These are phyloP conservation scores for Tyrophagus putrescentiae DNA, from an alignment of 1,140 invertebrate genomes.

Conservation along the genomic window DNA sequence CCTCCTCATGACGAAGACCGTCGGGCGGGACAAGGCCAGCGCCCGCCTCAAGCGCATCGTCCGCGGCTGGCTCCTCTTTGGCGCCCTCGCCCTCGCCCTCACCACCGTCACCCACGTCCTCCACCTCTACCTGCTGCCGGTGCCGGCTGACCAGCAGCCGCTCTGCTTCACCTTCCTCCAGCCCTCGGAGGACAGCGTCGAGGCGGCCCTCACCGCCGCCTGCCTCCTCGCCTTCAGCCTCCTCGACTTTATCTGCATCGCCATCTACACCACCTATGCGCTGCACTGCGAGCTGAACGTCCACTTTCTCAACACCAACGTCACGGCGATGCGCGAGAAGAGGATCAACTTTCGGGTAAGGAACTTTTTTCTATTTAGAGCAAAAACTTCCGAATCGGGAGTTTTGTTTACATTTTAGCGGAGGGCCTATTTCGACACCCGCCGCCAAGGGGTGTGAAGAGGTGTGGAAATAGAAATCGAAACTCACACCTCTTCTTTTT, in stretches of 20 bases:
- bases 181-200: background rate
- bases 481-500: background rate
- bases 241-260: conserved; percentile 23
- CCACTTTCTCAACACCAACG: conserved; percentile 21
- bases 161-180: conserved; percentile 18
- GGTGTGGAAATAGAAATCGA: background rate
- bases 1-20: conserved; percentile 12
- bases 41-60: conserved; percentile 8
- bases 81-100: conserved; percentile 13
- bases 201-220: background rate
- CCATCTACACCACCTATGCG: conserved; percentile 24
- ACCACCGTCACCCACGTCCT: conserved; percentile 16
- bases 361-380: background rate
- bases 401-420: conserved; percentile 18
- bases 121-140: conserved; percentile 3
- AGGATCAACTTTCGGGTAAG: conserved; percentile 22
- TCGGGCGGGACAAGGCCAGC: conserved; percentile 14
- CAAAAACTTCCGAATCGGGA: too few species aligned
- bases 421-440: background rate
- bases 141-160: too few species aligned
- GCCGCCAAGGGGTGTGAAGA: too few species aligned
- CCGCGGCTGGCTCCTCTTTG: conserved; percentile 17
- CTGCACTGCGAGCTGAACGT: conserved; percentile 26
- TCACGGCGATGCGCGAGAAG: conserved; percentile 21
- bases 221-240: conserved; percentile 6